Percentiles rank a stretch among this genome's conserved stretches.
phyloP scores from a whole-genome alignment of 92 coral and sea anemone genomes.

The Montipora capitata region DNA sequence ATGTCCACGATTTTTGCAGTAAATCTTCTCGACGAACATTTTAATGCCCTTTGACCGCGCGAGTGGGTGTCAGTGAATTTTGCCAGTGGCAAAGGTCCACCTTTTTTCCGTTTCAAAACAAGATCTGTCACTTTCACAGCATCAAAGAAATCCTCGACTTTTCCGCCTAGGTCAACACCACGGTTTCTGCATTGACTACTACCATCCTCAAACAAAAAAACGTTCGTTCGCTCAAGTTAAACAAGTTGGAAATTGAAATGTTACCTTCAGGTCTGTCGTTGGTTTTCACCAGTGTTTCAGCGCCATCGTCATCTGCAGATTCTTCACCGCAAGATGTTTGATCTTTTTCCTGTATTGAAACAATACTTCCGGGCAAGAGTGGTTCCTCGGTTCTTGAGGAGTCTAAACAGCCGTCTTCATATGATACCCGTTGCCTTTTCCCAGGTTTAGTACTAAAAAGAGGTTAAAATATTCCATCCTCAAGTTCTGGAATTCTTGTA shows the following conservation, averaged over 20 bases:
- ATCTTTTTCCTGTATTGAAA: no score
- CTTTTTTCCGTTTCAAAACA: slow-evolving; percentile 18
- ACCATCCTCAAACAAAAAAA: no score
- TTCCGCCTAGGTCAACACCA: slow-evolving; percentile 43
- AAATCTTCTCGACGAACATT: slow-evolving; percentile 17
- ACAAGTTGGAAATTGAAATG: no score
- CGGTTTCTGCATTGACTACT: background rate
- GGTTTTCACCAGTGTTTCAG: no score
- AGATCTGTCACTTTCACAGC: slow-evolving; percentile 32
- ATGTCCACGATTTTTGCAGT: background rate
- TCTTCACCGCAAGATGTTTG: no score
- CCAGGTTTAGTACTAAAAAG: background rate
- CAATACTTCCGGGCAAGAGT: no score
- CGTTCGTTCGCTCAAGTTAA: no score
- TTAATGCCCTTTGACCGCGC: slow-evolving; percentile 48
- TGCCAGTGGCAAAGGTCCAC: background rate
- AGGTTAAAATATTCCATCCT: slow-evolving; percentile 21
- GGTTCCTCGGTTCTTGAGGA: no score
- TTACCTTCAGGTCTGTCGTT: no score
- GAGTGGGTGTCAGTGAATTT: slow-evolving; percentile 25
- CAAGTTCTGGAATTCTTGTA: background rate
- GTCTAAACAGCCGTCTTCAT: no score
- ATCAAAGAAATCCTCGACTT: slow-evolving; percentile 49
- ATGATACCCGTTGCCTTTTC: no score
- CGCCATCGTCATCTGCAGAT: no score